Conservation (phyloP, 1,140 invertebrate genomes). For the Polyergus mexicanus region DNA sequence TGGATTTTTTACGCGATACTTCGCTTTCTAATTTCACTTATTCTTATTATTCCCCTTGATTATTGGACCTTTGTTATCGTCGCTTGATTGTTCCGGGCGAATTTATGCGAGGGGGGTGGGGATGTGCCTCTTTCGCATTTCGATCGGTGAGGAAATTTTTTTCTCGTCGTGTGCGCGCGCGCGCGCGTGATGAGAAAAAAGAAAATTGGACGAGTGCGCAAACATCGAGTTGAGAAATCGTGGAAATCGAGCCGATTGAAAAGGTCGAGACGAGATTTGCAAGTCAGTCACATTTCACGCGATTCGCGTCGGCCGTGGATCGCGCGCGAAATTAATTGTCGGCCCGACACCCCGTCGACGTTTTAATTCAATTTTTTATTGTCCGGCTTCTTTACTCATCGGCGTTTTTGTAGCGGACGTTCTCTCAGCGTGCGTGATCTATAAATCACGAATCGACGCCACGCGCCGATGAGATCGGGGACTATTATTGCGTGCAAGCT, state of each 20-base stretch:
- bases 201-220: slow-evolving; percentile 22
- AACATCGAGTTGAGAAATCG: slow-evolving; percentile 69
- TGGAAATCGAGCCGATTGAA: slow-evolving; percentile 69
- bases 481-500: slow-evolving; percentile 63
- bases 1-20: neutral
- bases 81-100: neutral
- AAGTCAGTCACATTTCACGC: slow-evolving; percentile 64
- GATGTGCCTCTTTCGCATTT: neutral
- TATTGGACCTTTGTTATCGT: slow-evolving; percentile 12
- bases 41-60: slow-evolving; percentile 30
- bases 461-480: neutral
- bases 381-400: neutral
- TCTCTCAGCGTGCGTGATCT: slow-evolving; percentile 4
- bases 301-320: neutral
- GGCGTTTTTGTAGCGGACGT: slow-evolving; percentile 15
- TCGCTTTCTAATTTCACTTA: slow-evolving; percentile 41
- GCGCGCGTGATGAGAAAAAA: slow-evolving; percentile 1
- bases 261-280: slow-evolving; percentile 63
- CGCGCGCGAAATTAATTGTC: slow-evolving; percentile 42
- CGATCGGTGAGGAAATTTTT: slow-evolving; percentile 27
- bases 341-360: neutral
- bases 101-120: neutral
- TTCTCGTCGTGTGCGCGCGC: too few species aligned
- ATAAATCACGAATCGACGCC: slow-evolving; percentile 25
- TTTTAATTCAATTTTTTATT: slow-evolving; percentile 43